These are phyloP conservation scores for Linepithema humile DNA, from an alignment of 1,140 invertebrate species.

Conservation along the genomic window DNA sequence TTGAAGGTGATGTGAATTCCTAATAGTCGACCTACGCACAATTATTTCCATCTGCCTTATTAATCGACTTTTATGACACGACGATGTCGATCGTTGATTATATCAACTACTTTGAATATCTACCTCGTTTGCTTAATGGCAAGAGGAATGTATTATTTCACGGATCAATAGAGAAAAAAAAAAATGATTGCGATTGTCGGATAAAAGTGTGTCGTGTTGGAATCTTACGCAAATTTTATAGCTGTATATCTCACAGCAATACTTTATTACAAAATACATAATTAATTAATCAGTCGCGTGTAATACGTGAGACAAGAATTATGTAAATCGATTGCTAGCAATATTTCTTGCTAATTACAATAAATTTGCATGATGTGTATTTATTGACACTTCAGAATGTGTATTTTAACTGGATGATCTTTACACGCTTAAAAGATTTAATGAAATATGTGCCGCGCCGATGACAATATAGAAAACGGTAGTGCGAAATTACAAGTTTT, in stretches of 20 bases:
- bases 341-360: slow-evolving; percentile 10
- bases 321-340: background rate
- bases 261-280: background rate
- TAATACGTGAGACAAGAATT: background rate
- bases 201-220: slow-evolving; percentile 7
- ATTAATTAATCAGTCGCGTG: slow-evolving; percentile 28
- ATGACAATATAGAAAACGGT: background rate
- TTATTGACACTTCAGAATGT: background rate
- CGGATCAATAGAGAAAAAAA: background rate
- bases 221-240: background rate
- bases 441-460: background rate
- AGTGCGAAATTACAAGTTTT: background rate
- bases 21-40: slow-evolving; percentile 50
- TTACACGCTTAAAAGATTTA: background rate
- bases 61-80: slow-evolving; percentile 37
- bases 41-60: slow-evolving; percentile 55
- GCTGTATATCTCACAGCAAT: background rate
- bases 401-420: background rate
- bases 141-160: slow-evolving; percentile 26
- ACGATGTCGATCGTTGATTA: slow-evolving; percentile 51
- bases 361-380: slow-evolving; percentile 35
- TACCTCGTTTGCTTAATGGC: slow-evolving; percentile 38
- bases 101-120: slow-evolving; percentile 48
- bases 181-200: background rate
- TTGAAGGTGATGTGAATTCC: slow-evolving; percentile 51